Conservation (phyloP, 2,797 vertebrate genomes). For the Macropodus opercularis region DNA sequence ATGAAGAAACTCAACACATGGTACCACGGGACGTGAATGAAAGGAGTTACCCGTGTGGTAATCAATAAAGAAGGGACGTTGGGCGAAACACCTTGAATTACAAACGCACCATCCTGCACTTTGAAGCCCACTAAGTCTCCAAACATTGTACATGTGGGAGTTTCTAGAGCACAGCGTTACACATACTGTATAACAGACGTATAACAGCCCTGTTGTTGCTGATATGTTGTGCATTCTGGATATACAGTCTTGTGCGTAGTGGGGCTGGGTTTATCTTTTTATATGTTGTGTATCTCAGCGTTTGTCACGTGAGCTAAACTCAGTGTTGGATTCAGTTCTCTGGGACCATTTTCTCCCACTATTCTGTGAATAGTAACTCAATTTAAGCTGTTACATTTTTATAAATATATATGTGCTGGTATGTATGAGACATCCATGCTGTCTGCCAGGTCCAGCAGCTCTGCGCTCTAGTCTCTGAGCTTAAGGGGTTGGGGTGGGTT, state of each 20-base stretch:
- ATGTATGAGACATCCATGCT: conserved; percentile 30
- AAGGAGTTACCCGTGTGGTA: too few relatives aligned
- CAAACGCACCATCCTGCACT: conserved; percentile 66
- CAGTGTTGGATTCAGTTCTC: conserved; percentile 37
- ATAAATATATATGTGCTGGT: conserved; percentile 11
- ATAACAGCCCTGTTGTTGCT: conserved; percentile 6
- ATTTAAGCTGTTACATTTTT: conserved; percentile 12
- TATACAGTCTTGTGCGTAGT: conserved; percentile 22
- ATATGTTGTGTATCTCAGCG: neutral
- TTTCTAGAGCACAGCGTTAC: too few relatives aligned
- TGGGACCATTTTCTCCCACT: conserved; percentile 31
- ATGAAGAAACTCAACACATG: neutral
- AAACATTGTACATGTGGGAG: conserved; percentile 19
- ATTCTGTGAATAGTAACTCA: conserved; percentile 69
- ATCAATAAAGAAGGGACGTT: neutral
- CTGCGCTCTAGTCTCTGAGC: conserved; percentile 26
- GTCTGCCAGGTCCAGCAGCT: conserved; percentile 8
- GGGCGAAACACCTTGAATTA: conserved; percentile 54
- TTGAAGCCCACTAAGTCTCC: conserved; percentile 45
- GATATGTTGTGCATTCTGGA: conserved; percentile 24
- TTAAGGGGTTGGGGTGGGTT: conserved; percentile 35
- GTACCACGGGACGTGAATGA: conserved; percentile 7
- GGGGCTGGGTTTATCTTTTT: conserved; percentile 10
- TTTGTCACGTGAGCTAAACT: conserved; percentile 49
- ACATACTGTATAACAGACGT: conserved; percentile 13